Evolutionary conservation across 2,113 vertebrate species (phyloP), one percentile per base, ranked within the genome.

Genomic region (Noturus placidus): DNA sequence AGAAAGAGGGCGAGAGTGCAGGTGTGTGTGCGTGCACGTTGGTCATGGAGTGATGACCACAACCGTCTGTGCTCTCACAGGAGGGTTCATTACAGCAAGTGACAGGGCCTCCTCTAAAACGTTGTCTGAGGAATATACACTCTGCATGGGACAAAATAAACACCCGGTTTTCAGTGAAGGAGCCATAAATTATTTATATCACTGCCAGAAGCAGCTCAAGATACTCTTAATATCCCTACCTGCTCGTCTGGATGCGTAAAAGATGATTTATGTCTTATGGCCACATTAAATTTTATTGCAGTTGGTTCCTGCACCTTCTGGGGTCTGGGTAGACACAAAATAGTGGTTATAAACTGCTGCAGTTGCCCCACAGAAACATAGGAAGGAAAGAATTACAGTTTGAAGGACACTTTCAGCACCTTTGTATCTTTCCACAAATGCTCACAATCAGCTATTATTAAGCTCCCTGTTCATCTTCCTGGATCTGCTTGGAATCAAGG

Each of bases 121-220:
- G 88, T 94, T 85, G 95, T 94, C 98, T 94, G 90, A 98, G 97
- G 97, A 98, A 96, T 95, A 94, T 91, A 93, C 90, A 90, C 92
- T 93, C 95, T 94, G 96, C 92, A 94, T 94, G 95, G 96, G 94
- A 96, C 92, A 95, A 95, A 98, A 98, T 97, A 98, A 99, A 98
- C 96, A 97, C 96, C 93, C 85, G 54, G 94, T 95, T 94, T 94
- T 93, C 95, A 95, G 96, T 96, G 96, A 94, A 92, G 94, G 95
- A 96, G 96, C 98, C 97, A 99, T 99, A 97, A 97, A 99, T 99
- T 98, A 99, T 99, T 99, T 99, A 98, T 97, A 97, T 96, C 96
- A 92, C 85, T 94, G 94, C 95, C 95, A 96, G 93, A 83, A 96
- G 97, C 97, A 97, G 97, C 92, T 92, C 92, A 95, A 95, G 95